Evolutionary conservation across 2,797 vertebrate genomes (phyloP).

Genomic region (Lacerta bilineata): DNA sequence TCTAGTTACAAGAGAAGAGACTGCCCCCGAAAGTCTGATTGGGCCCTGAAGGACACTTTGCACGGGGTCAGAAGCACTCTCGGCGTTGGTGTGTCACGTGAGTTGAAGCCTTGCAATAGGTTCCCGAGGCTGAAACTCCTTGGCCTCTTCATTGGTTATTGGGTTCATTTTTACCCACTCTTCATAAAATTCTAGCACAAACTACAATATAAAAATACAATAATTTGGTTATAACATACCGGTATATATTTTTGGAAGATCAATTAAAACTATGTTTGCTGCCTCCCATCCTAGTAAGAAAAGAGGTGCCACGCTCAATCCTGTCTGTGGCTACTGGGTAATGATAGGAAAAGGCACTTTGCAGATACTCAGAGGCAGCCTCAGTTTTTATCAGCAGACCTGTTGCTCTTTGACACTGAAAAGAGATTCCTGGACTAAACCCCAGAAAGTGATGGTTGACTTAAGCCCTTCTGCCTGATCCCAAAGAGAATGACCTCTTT

Average conservation of each 20-base stretch:
- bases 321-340: background rate
- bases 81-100: too few relatives aligned
- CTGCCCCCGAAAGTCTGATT: too few relatives aligned
- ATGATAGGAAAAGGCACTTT: background rate
- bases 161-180: too few relatives aligned
- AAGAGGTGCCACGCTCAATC: background rate
- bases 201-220: too few relatives aligned
- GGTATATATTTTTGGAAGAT: too few relatives aligned
- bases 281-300: background rate
- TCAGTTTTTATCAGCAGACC: background rate
- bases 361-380: background rate
- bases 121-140: background rate
- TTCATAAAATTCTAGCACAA: too few relatives aligned
- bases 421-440: background rate
- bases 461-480: too few relatives aligned
- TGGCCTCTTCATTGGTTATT: background rate
- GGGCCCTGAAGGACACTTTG: background rate
- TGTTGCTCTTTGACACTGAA: background rate
- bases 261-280: too few relatives aligned
- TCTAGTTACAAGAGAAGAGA: too few relatives aligned
- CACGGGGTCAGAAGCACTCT: background rate
- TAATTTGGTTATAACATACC: too few relatives aligned
- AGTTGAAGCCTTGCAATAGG: background rate
- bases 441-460: too few relatives aligned
- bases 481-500: too few relatives aligned